phyloP scores from a whole-genome alignment of 2,113 vertebrate genomes.

The Notarius quadriscutis region DNA sequence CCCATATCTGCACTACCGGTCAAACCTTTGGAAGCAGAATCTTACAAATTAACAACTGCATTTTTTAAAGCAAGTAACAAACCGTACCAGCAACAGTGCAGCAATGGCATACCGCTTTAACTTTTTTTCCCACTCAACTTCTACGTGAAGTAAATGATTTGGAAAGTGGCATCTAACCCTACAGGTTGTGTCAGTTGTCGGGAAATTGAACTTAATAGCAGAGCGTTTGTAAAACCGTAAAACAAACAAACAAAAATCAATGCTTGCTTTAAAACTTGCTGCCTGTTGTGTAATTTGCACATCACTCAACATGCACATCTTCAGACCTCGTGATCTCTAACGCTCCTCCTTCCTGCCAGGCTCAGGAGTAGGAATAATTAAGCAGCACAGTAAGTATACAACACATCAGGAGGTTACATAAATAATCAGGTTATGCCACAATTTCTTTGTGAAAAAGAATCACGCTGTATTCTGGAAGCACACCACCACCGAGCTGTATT shows the following conservation, averaged over 20 bases:
- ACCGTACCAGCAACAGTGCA: neutral
- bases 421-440: neutral
- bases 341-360: neutral
- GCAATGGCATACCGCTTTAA: neutral
- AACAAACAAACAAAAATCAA: neutral
- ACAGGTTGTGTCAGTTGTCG: neutral
- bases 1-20: neutral
- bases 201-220: neutral
- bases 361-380: neutral
- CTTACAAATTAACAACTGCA: neutral
- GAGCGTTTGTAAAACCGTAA: neutral
- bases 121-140: too few species aligned
- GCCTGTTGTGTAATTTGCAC: neutral
- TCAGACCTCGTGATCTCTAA: neutral
- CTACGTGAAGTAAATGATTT: neutral
- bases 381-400: neutral
- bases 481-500: neutral
- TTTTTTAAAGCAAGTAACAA: neutral
- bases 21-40: neutral
- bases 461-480: neutral
- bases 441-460: neutral
- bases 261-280: neutral
- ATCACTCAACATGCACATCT: constrained; percentile 8
- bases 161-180: neutral
- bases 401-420: neutral